Evolutionary conservation across 2,113 vertebrate species (phyloP), one percentile per base, ranked within the genome.

Genomic region (Anarrhichthys ocellatus): DNA sequence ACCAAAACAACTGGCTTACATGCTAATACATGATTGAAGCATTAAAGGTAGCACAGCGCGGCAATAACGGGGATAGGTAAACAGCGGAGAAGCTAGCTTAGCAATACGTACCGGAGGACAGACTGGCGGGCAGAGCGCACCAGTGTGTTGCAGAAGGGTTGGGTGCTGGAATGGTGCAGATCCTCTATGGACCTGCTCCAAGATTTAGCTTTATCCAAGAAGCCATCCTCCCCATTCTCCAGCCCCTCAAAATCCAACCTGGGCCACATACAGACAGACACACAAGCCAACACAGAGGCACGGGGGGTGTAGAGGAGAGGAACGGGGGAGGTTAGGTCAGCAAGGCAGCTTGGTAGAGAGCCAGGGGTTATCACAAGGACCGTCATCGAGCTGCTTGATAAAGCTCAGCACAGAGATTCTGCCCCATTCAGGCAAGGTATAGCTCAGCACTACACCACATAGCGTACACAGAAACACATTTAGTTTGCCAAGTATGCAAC

Each of bases 151-250:
- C 96, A 94, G 90, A 98, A 97, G 86, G 97, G 96, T 94, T 97
- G 96, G 92, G 93, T 73, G 77, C 94, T 93, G 72, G 92, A 94
- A 81, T 95, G 96, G 94, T 99, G 97, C 96, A 99, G 96, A 96
- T 99, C 97, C 95, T 99, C 98, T 62, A 98, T 99, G 87, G 97
- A 99, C 95, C 98, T 97, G 95, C 97, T 98, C 97, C 98, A 99
- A 93, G 96, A 94, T 84, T 96, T 97, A 88, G 96, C 87, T 92
- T 96, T 99, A 93, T 97, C 97, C 94, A 98, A 94, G 63, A 95
- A 95, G 78, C 96, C 94, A 50, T 99, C 98, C 74, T 98, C 97
- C 62, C 95, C 96, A 85, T 95, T 96, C 93, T 99, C 98, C 96
- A 96, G 93, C 83, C 96, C 96, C 95, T 99, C 97, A 96, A 97